phyloP scores from a whole-genome alignment of 2,797 vertebrate genomes.

The Alfaro cultratus region DNA sequence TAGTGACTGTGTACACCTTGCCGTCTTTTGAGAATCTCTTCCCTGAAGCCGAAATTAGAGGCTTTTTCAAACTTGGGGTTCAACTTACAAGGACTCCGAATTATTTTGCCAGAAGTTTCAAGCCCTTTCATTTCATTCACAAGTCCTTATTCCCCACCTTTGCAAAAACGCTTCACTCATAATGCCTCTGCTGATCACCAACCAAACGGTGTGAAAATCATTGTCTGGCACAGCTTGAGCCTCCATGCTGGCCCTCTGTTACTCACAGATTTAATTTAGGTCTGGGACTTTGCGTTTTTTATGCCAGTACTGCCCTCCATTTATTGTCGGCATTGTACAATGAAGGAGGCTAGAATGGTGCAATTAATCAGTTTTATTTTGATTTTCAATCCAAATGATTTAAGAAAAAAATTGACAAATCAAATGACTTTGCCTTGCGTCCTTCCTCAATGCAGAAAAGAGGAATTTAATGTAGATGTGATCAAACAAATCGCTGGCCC shows the following conservation, averaged over 20 bases:
- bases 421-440: neutral
- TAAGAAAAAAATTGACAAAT: neutral
- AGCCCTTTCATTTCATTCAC: slow-evolving; percentile 24
- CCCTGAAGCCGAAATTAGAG: slow-evolving; percentile 19
- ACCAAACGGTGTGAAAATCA: slow-evolving; percentile 1
- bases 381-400: neutral
- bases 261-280: slow-evolving; percentile 6
- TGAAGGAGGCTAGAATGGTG: neutral
- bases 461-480: neutral
- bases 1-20: slow-evolving; percentile 24
- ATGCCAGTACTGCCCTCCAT: neutral
- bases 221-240: neutral
- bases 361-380: neutral
- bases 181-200: neutral
- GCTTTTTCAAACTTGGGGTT: slow-evolving; percentile 17
- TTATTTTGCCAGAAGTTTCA: neutral
- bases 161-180: neutral
- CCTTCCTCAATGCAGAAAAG: neutral
- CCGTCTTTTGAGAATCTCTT: slow-evolving; percentile 29
- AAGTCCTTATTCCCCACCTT: neutral
- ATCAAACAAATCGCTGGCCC: neutral
- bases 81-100: slow-evolving; percentile 13
- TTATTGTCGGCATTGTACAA: neutral
- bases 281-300: neutral
- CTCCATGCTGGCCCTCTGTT: neutral